Evolutionary conservation across 2,113 vertebrate genomes (phyloP), one percentile per base, ranked within the genome.

Genomic region (Heterotilapia buettikoferi): DNA sequence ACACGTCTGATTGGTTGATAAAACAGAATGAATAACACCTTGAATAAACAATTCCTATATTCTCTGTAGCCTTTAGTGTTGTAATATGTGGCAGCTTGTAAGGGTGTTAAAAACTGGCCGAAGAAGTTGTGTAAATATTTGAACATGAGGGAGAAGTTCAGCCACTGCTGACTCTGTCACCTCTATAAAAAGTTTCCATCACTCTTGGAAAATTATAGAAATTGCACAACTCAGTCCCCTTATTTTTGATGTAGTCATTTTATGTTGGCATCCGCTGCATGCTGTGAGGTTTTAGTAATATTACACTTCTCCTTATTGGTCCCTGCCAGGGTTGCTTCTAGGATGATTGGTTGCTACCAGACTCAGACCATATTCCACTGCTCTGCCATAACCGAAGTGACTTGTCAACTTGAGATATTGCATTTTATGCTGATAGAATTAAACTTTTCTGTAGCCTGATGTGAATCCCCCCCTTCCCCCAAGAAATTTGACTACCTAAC

Each of bases 51-150:
- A 3, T 19, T 53, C 13, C 18, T 54, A 9, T 29, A 31, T 81
- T 86, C 19, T 5, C 7, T 68, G 38, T n/a, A 5, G 19, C 38
- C n/a, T 10, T 85, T 36, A n/a, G 21, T 63, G 4, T 36, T 80
- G 43, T 9, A 52, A 31, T 52, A n/a, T n/a, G 10, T 78, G 73
- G 45, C 73, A 50, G 9, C 26, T 19, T 33, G 45, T 31, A 38
- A 80, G 7, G 19, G 29, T 5, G 50, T 36, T 54, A 2, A 7
- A 54, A 38, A 80, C 50, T 16, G n/a, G n/a, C 50, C 0, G 0
- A 31, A 78, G 73, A 52, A 78, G 29, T 31, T 78, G 71, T 50
- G 26, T 52, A 78, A 78, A 78, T 78, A 33, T 52, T 78, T 78
- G 73, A 78, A 78, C 73, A 52, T 3, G 73, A 52, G 71, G 43